Evolutionary conservation across 2,888 invertebrate species (phyloP), one percentile per base, ranked within the genome.

Genomic region (Ectemnius lituratus): DNA sequence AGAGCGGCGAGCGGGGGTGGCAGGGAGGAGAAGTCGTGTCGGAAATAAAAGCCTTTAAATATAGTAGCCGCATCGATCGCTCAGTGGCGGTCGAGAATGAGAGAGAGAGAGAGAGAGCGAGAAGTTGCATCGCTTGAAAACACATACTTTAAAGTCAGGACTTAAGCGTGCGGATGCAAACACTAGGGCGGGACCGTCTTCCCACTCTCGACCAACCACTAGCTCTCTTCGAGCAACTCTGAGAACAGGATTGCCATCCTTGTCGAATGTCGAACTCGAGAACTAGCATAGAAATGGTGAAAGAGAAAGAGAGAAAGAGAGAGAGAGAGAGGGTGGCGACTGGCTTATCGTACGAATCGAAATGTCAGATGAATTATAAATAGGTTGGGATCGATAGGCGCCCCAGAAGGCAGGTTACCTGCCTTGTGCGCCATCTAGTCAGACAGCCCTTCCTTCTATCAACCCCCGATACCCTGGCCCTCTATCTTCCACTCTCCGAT

Each of bases 311-410:
- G n/a, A 47, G 14, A 20, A 8, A 1, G n/a, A 27, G 37, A 52
- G 59, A 73, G 76, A 73, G 65, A 72, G 69, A 66, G 74, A 75
- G 74, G 81, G 16, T 52, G 52, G 52, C 52, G 52, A 52, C 52
- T 52, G 52, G 52, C 52, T 80, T 76, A 83, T 83, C 82, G 72
- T 72, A 79, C 78, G 84, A 89, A 87, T 89, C 88, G 86, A 90
- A 90, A 88, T 85, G 85, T 86, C 86, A 87, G 85, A 87, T 88
- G 85, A 88, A 89, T 88, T 88, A 88, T 88, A 88, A 88, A 89
- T 87, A 89, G 87, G 87, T 84, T 85, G 84, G 84, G 89, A 89
- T 90, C 89, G 88, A 90, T 89, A 88, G 84, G 82, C 85, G 84
- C 75, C 85, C 86, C 83, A 85, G 86, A 86, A 87, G 75, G 83